Percentiles rank a stretch among this genome's conserved stretches.
These are phyloP conservation scores for Platycnemis pennipes DNA, from an alignment of 2,888 invertebrate species.

Conservation along the genomic window DNA sequence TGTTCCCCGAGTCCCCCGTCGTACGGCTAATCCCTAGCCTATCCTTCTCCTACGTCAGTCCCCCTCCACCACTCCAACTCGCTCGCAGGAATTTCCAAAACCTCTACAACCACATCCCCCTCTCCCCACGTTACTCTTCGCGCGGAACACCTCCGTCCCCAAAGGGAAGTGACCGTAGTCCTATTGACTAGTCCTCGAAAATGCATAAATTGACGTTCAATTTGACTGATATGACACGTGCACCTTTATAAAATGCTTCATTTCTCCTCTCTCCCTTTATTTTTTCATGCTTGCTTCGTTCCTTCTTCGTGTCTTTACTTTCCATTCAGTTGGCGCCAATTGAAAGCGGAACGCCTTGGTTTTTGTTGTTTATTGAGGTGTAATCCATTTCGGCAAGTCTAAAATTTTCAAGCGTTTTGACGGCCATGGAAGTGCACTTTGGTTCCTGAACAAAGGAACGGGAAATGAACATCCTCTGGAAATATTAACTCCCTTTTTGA, in stretches of 20 bases:
- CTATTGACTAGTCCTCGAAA: background rate
- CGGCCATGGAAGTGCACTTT: too few species aligned
- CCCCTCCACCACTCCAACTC: background rate
- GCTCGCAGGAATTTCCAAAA: background rate
- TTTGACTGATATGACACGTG: background rate
- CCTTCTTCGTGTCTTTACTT: background rate
- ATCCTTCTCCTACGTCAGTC: background rate
- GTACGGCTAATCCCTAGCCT: background rate
- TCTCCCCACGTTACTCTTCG: background rate
- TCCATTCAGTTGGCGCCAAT: background rate
- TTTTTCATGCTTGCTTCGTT: background rate
- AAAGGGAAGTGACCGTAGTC: background rate
- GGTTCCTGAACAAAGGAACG: too few species aligned
- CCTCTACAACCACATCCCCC: background rate
- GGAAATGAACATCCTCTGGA: too few species aligned
- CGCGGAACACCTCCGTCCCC: background rate
- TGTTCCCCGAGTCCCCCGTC: background rate
- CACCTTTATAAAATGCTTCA: too few species aligned
- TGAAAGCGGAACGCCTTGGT: background rate
- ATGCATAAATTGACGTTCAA: background rate
- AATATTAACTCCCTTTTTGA: too few species aligned
- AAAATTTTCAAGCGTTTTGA: too few species aligned
- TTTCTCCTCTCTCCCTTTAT: too few species aligned
- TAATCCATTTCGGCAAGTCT: too few species aligned
- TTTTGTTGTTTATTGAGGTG: background rate